Percentiles rank a stretch among this genome's conserved stretches.
phyloP scores from a whole-genome alignment of 2,113 vertebrate species.

The Illadopsis cleaveri region DNA sequence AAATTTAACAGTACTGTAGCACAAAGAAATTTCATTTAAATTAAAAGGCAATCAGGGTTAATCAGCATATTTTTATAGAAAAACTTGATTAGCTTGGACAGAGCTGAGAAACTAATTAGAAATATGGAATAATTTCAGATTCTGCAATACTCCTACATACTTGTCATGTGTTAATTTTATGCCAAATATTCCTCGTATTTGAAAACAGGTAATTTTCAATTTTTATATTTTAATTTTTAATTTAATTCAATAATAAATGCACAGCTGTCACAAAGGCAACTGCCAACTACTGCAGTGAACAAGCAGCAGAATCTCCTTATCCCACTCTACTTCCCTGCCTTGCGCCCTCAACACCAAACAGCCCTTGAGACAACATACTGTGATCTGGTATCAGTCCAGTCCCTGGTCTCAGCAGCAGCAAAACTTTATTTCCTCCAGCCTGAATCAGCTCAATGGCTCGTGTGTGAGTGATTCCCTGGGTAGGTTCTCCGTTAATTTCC shows the following conservation, averaged over 20 bases:
- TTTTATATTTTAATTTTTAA: background rate
- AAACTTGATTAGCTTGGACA: background rate
- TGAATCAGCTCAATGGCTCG: constrained; percentile 98
- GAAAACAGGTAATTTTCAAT: background rate
- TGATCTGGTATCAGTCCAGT: constrained; percentile 93
- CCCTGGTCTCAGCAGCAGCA: constrained; percentile 90
- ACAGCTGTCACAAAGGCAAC: background rate
- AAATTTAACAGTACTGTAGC: background rate
- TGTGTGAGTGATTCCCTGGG: constrained; percentile 97
- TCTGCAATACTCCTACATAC: background rate
- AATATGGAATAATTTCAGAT: background rate
- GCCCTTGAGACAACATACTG: constrained; percentile 75
- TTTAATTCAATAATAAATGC: background rate
- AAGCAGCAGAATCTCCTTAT: background rate
- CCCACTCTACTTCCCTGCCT: background rate
- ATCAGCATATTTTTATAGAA: background rate
- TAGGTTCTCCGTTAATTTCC: constrained; percentile 96
- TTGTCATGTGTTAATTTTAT: background rate
- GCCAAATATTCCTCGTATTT: background rate
- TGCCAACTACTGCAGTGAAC: background rate
- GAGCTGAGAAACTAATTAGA: background rate
- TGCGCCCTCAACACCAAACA: rapidly evolving
- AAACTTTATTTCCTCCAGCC: constrained; percentile 91
- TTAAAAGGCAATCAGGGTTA: background rate
- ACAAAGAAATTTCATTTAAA: background rate